Conservation (phyloP, 2,113 vertebrate species). For the Syngnathoides biaculeatus region DNA sequence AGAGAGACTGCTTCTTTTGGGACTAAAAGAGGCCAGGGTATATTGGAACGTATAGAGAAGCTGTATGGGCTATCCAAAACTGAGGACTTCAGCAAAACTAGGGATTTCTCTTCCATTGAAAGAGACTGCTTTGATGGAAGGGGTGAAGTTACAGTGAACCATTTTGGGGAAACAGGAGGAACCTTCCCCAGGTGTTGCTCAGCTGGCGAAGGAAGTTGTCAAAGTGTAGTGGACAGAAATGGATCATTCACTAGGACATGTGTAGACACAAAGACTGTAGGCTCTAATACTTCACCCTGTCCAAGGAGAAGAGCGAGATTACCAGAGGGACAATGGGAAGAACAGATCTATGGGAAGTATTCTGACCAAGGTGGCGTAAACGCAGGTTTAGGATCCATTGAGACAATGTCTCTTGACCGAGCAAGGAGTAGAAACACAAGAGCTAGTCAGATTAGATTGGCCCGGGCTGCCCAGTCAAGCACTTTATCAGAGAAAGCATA, state of each 20-base stretch:
- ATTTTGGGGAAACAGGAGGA: conserved; percentile 23
- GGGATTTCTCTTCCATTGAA: conserved; percentile 13
- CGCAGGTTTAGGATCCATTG: neutral
- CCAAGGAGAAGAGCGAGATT: conserved; percentile 16
- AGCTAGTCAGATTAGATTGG: conserved; percentile 40
- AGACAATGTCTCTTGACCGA: conserved; percentile 58
- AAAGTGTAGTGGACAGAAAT: conserved; percentile 4
- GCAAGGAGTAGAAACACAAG: conserved; percentile 34
- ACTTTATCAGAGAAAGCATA: conserved; percentile 1
- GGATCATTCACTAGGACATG: conserved; percentile 14
- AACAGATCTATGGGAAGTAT: conserved; percentile 2
- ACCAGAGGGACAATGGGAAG: conserved; percentile 15
- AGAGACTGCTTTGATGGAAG: conserved; percentile 10
- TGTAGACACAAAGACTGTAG: conserved; percentile 1
- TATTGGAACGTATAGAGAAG: conserved; percentile 65
- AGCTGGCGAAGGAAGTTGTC: conserved; percentile 13
- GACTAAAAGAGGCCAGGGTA: conserved; percentile 56
- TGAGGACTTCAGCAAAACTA: conserved; percentile 21
- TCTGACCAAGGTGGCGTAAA: conserved; percentile 9
- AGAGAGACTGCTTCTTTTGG: conserved; percentile 27
- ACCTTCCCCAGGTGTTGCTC: conserved; percentile 54
- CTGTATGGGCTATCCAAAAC: conserved; percentile 50
- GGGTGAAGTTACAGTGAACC: neutral
- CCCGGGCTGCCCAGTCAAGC: conserved; percentile 14
- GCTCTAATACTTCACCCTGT: conserved; percentile 12